These are phyloP conservation scores for Diglossa cyanea DNA, from an alignment of 2,797 vertebrate genomes.

Conservation along the genomic window DNA sequence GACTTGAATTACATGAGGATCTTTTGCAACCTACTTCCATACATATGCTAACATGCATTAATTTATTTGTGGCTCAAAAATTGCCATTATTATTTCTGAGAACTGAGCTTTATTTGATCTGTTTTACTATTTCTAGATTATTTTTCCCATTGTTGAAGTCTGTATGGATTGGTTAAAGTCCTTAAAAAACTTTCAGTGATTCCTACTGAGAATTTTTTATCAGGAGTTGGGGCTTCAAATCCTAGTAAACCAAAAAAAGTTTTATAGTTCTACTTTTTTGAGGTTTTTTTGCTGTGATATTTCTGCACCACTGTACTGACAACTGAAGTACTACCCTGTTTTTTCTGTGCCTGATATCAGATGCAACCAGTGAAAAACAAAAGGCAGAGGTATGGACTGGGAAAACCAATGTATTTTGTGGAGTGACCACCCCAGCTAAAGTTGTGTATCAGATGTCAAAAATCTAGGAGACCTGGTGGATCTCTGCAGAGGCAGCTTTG, in stretches of 20 bases:
- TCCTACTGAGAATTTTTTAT: background rate
- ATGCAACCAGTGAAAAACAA: background rate
- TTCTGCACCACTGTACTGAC: slow-evolving; percentile 7
- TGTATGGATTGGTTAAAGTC: background rate
- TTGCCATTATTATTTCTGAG: background rate
- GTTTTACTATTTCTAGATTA: background rate
- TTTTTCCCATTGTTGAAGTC: background rate
- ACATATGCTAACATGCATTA: background rate
- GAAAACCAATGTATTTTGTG: background rate
- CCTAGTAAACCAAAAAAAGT: background rate
- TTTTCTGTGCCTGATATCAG: background rate
- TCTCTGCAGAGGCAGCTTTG: background rate
- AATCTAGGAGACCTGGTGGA: background rate
- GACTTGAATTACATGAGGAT: background rate
- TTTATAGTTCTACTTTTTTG: background rate
- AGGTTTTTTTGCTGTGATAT: fast-evolving
- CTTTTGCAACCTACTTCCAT: background rate
- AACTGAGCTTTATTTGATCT: background rate
- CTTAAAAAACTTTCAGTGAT: background rate
- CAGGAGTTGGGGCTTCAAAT: background rate
- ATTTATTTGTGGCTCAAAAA: background rate
- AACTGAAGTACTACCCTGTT: background rate
- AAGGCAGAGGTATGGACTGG: background rate
- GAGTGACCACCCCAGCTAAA: background rate
- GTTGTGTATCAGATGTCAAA: background rate